phyloP scores from a whole-genome alignment of 64 coral and sea anemone genomes.

The Dendrophyllia cribrosa region DNA sequence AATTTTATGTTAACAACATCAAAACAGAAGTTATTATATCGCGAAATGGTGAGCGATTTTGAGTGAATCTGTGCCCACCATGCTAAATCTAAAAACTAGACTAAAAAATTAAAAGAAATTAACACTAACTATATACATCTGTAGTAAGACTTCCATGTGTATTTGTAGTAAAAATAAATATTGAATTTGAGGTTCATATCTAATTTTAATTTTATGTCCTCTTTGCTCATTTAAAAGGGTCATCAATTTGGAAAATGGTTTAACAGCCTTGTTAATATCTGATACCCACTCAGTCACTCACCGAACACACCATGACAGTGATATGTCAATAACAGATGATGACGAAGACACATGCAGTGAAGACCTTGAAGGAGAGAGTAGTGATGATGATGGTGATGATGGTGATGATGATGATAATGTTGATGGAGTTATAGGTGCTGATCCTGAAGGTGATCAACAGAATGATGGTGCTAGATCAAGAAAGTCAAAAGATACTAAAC shows the following conservation, averaged over 20 bases:
- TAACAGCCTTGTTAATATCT: slow-evolving; percentile 86
- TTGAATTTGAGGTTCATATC: too few species aligned
- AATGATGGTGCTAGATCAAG: slow-evolving; percentile 11
- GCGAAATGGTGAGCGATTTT: too few species aligned
- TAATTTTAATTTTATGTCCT: not conserved
- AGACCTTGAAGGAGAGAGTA: slow-evolving; percentile 55
- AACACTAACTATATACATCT: too few species aligned
- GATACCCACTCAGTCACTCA: slow-evolving; percentile 78
- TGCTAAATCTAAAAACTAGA: too few species aligned
- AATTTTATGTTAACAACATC: too few species aligned
- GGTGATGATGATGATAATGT: slow-evolving; percentile 28
- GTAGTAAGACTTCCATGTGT: too few species aligned
- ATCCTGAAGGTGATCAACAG: not conserved
- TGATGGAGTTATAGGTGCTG: not conserved
- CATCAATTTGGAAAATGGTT: slow-evolving; percentile 77
- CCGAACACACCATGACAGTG: slow-evolving; percentile 3
- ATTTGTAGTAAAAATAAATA: too few species aligned
- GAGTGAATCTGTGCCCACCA: too few species aligned
- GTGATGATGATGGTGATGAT: slow-evolving; percentile 12
- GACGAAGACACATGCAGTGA: slow-evolving; percentile 40
- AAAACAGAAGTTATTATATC: too few species aligned
- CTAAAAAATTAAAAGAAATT: too few species aligned
- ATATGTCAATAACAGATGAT: slow-evolving; percentile 48
- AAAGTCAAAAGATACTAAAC: slow-evolving; percentile 66
- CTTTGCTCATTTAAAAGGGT: slow-evolving; percentile 43